Conservation (phyloP, 2,797 vertebrate species). For the Tiaroga cobitis region DNA sequence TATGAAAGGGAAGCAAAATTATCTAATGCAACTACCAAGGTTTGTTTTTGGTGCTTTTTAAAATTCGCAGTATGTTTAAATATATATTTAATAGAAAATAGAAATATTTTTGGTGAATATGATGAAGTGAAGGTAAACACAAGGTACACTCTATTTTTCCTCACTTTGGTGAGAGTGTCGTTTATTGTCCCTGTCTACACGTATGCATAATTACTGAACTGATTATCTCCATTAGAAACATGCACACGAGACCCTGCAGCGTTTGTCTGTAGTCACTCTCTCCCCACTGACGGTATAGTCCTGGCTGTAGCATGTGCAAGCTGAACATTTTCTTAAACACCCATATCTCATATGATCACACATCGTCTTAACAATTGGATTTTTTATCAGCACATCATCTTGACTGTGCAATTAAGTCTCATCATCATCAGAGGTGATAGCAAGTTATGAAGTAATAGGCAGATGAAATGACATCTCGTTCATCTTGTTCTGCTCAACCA, state of each 20-base stretch:
- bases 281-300: conserved; percentile 63
- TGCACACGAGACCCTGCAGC: conserved; percentile 65
- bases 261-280: neutral
- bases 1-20: neutral
- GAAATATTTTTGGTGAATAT: neutral
- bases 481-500: conserved; percentile 21
- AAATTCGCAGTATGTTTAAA: too few species aligned
- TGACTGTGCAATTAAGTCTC: conserved; percentile 17
- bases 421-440: conserved; percentile 36
- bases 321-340: neutral
- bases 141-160: neutral
- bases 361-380: neutral
- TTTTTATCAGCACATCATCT: conserved; percentile 19
- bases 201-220: conserved; percentile 70
- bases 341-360: neutral
- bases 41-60: too few species aligned
- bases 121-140: neutral
- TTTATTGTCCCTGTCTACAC: conserved; percentile 52
- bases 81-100: too few species aligned
- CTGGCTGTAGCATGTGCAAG: conserved; percentile 29
- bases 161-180: conserved; percentile 28
- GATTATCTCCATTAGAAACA: conserved; percentile 72
- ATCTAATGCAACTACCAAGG: neutral
- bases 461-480: conserved; percentile 31
- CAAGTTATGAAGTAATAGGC: conserved; percentile 15